A percentile compares a stretch with the other conserved stretches of the same genome.
Evolutionary conservation across 2,113 vertebrate species (phyloP).

Genomic region (Ifrita kowaldi): DNA sequence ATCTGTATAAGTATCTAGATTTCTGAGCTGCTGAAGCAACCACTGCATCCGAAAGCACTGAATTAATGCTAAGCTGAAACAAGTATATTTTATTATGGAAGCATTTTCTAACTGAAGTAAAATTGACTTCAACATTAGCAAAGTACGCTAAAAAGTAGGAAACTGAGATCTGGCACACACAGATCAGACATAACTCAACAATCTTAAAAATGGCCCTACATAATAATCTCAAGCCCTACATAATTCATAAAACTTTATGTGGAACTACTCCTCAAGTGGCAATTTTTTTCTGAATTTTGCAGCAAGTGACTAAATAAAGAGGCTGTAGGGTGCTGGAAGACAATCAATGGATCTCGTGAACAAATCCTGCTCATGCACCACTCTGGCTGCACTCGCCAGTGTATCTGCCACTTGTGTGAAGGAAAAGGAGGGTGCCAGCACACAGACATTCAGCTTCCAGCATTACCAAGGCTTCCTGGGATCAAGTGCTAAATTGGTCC

Average conservation of each 20-base stretch:
- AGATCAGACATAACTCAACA: background rate
- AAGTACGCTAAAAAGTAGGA: background rate
- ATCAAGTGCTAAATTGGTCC: background rate
- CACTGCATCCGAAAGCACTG: background rate
- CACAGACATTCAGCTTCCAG: background rate
- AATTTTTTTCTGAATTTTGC: background rate
- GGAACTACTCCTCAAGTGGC: background rate
- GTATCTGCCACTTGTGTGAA: background rate
- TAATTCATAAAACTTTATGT: background rate
- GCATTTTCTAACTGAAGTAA: background rate
- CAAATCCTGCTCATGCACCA: background rate
- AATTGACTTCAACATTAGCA: background rate
- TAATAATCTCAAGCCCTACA: background rate
- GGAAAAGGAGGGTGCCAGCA: background rate
- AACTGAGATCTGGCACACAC: background rate
- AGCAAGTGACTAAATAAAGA: background rate
- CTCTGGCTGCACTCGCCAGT: background rate
- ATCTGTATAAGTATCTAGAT: background rate
- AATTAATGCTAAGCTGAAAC: background rate
- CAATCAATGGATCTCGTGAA: background rate
- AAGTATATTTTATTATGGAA: background rate
- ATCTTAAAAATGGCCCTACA: background rate
- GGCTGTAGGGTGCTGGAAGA: background rate
- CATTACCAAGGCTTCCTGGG: background rate
- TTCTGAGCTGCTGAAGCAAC: background rate